Conservation (phyloP, 2,888 invertebrate genomes). For the Amphipyra berbera region DNA sequence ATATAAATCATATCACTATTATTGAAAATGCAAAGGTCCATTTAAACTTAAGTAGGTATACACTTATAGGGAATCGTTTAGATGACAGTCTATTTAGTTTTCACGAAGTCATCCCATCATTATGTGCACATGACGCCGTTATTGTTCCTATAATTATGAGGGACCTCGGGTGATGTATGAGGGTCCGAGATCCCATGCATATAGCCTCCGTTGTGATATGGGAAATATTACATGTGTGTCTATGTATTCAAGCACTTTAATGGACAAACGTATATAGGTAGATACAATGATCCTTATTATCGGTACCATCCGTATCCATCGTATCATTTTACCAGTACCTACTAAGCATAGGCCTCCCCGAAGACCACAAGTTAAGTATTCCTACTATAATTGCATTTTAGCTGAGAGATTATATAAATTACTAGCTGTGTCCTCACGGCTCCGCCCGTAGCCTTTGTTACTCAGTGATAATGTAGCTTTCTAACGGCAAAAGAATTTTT, state of each 20-base stretch:
- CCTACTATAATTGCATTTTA: no score
- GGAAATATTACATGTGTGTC: conserved; percentile 34
- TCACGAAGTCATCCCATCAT: conserved; percentile 52
- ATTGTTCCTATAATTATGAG: conserved; percentile 52
- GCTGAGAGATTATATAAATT: no score
- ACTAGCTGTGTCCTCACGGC: no score
- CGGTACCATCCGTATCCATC: no score
- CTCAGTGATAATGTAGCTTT: no score
- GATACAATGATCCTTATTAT: no score
- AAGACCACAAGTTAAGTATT: no score
- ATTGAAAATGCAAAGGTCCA: not conserved
- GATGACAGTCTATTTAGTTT: conserved; percentile 49
- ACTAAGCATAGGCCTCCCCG: no score
- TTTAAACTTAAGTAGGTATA: not conserved
- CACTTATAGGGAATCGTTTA: conserved; percentile 26
- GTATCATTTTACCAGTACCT: no score
- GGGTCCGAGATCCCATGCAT: conserved; percentile 44
- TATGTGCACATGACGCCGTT: conserved; percentile 52
- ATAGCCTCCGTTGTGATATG: conserved; percentile 42
- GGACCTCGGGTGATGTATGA: conserved; percentile 45
- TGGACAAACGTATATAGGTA: conserved; percentile 15
- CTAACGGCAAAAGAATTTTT: no score
- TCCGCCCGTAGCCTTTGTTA: no score
- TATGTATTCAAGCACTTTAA: conserved; percentile 28
- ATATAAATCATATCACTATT: not conserved